Evolutionary conservation across 2,113 vertebrate species (phyloP).

Genomic region (Tursiops truncatus): DNA sequence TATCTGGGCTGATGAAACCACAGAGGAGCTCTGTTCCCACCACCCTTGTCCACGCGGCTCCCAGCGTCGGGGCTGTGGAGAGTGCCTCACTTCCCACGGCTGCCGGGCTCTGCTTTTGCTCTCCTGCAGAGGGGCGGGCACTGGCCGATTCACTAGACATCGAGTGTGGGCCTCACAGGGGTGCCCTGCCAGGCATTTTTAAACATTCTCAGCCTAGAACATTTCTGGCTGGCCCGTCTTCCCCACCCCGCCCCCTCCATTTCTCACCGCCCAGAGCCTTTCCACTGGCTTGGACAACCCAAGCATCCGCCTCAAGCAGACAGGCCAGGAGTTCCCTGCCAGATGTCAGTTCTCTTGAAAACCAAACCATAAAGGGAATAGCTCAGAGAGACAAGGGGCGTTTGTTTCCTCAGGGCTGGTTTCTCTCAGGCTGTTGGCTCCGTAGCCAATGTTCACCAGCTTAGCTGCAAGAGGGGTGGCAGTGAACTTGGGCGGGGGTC

Average conservation of each 20-base stretch:
- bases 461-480: neutral
- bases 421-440: constrained; percentile 54
- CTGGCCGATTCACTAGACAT: neutral
- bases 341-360: constrained; percentile 69
- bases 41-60: constrained; percentile 50
- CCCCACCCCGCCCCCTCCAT: constrained; percentile 21
- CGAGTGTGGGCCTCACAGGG: constrained; percentile 50
- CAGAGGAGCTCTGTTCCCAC: constrained; percentile 58
- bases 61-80: neutral
- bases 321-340: constrained; percentile 64
- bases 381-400: constrained; percentile 51
- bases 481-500: neutral
- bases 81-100: constrained; percentile 53
- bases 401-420: constrained; percentile 66
- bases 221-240: constrained; percentile 39
- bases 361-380: constrained; percentile 70
- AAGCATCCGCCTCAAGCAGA: constrained; percentile 65
- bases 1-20: constrained; percentile 45
- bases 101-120: neutral
- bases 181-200: constrained; percentile 57
- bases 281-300: constrained; percentile 50
- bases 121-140: neutral
- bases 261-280: constrained; percentile 47
- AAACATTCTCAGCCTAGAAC: constrained; percentile 59
- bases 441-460: neutral